phyloP scores from a whole-genome alignment of 2,888 invertebrate species.

The Disparrhopalites patrizii region DNA sequence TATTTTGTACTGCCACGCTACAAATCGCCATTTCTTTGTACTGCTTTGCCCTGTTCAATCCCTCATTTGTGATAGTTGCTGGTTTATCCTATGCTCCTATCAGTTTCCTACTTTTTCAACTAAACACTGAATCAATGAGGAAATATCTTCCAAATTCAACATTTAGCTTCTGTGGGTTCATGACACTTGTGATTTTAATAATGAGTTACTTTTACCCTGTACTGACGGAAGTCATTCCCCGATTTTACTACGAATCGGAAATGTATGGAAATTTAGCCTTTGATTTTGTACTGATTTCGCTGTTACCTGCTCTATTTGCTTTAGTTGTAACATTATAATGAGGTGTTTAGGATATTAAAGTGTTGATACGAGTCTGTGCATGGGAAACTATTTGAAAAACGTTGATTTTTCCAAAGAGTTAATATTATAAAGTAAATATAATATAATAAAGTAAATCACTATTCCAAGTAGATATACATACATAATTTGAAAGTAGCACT shows the following conservation, averaged over 20 bases:
- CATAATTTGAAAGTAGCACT: no score
- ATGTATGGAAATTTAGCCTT: conserved; percentile 45
- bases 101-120: conserved; percentile 51
- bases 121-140: no score
- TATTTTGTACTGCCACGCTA: conserved; percentile 65
- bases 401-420: no score
- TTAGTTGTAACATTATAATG: not conserved
- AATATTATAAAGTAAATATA: no score
- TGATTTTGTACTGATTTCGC: conserved; percentile 34
- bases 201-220: conserved; percentile 26
- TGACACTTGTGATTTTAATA: no score
- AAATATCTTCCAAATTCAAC: no score
- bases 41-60: conserved; percentile 83
- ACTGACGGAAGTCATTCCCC: conserved; percentile 27
- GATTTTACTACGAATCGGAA: conserved; percentile 43
- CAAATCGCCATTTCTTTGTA: conserved; percentile 73
- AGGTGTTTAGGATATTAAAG: no score
- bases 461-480: no score
- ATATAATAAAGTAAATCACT: no score
- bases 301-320: conserved; percentile 23
- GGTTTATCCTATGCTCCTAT: conserved; percentile 71
- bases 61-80: conserved; percentile 73
- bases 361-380: no score
- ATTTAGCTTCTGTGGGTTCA: no score
- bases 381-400: no score